A percentile compares a stretch with the other conserved stretches of the same genome.
Evolutionary conservation across 2,113 vertebrate species (phyloP).

Genomic region (Notiomystis cincta): DNA sequence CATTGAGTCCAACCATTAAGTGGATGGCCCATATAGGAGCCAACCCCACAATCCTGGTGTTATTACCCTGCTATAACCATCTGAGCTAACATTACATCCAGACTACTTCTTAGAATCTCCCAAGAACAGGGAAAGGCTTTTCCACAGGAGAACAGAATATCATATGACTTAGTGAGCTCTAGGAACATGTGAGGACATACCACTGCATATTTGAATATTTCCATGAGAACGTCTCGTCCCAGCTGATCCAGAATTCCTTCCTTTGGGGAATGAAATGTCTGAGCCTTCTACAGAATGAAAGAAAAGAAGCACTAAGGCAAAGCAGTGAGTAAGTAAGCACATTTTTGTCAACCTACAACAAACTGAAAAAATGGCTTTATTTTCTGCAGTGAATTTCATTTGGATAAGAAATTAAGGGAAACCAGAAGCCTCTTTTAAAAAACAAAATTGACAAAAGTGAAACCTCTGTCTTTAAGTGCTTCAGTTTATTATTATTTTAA

Average conservation of each 20-base stretch:
- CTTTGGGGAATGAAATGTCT: not conserved
- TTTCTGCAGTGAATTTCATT: not conserved
- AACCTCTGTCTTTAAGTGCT: not conserved
- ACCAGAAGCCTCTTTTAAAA: not conserved
- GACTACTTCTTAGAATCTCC: not conserved
- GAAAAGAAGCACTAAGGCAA: not conserved
- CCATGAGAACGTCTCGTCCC: not conserved
- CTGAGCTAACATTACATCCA: not conserved
- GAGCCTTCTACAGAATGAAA: not conserved
- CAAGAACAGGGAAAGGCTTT: not conserved
- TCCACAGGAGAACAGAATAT: not conserved
- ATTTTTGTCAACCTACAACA: not conserved
- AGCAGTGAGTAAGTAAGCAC: not conserved
- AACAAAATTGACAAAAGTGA: not conserved
- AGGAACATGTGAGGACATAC: not conserved
- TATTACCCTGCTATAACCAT: not conserved
- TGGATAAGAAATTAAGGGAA: not conserved
- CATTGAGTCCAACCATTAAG: not conserved
- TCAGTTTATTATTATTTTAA: not conserved
- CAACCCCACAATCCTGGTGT: too few species aligned
- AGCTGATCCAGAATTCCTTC: not conserved
- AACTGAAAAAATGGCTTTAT: not conserved
- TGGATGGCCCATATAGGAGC: not conserved
- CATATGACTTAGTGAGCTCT: not conserved
- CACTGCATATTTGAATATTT: not conserved